A percentile compares a stretch with the other conserved stretches of the same genome.
These are phyloP conservation scores for Glossosoma conforme DNA, from an alignment of 1,140 invertebrate species.

Conservation along the genomic window DNA sequence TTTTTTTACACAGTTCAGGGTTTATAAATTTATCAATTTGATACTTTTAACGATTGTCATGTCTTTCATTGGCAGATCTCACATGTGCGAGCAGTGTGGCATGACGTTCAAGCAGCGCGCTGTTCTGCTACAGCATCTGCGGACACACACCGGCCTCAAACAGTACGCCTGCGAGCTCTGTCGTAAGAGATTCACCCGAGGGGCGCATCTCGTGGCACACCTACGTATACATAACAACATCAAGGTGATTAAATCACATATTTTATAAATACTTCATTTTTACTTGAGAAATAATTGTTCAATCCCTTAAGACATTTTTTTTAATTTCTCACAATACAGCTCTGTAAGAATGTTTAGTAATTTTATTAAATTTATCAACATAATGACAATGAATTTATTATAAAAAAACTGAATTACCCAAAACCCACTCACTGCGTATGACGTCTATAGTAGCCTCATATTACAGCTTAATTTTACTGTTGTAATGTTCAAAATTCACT, in stretches of 20 bases:
- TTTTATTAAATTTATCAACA: neutral
- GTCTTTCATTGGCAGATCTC: too few species aligned
- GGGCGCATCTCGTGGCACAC: constrained; percentile 46
- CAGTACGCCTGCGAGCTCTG: constrained; percentile 49
- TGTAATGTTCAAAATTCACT: too few species aligned
- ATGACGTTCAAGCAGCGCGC: constrained; percentile 53
- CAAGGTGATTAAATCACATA: constrained; percentile 31
- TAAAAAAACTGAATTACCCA: too few species aligned
- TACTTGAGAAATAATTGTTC: neutral
- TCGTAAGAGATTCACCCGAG: constrained; percentile 44
- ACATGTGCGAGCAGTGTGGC: constrained; percentile 43
- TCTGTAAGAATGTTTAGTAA: too few species aligned
- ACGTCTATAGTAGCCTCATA: too few species aligned
- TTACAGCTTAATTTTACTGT: too few species aligned
- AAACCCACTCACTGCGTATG: too few species aligned
- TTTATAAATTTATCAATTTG: too few species aligned
- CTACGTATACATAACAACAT: constrained; percentile 46
- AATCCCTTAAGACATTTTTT: neutral
- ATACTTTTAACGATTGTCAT: too few species aligned
- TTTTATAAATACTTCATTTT: neutral
- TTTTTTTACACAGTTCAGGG: too few species aligned
- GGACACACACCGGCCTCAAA: constrained; percentile 52
- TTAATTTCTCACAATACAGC: neutral
- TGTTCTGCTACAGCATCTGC: constrained; percentile 37
- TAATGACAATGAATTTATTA: too few species aligned